Evolutionary conservation across 2,797 vertebrate species (phyloP), one percentile per base, ranked within the genome.

Genomic region (Pelochelys cantorii): DNA sequence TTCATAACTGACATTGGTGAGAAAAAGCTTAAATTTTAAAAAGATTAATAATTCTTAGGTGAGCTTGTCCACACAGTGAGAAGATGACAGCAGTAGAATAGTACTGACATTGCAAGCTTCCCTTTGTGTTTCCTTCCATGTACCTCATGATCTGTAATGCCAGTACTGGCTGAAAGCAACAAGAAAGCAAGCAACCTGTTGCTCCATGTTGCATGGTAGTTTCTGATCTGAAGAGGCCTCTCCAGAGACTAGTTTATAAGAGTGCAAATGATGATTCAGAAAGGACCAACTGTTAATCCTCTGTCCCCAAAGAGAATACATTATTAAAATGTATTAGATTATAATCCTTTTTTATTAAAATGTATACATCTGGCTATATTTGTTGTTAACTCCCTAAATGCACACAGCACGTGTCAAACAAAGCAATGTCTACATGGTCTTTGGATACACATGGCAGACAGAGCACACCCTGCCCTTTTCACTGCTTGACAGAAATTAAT

Each of bases 291-390:
- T 91, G 90, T 89, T 86, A 75, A 23, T 59, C 1, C 29, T 65
- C 77, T 93, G 57, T 85, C 89, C 60, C 90, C 85, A 90, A 95
- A 96, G 79, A 96, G 93, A 94, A 91, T 56, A 88, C 5, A 80
- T 89, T 95, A 95, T 96, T 95, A 93, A 85, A 84, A 95, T 95
- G 95, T 96, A 97, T 97, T 96, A 93, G 90, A 84, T 94, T 95
- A 94, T 97, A 97, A 97, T 97, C 96, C 95, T 84, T 94, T 96
- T 97, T 97, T 94, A 97, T 97, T 96, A 97, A 97, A 97, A 96
- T 95, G 95, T 85, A 95, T 96, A 97, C 96, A 96, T 96, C 96
- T 93, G 85, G 75, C 89, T 94, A 87, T 88, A 95, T 95, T 97
- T 97, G 95, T 95, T 91, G 95, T 97, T 95, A 97, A 95, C 95